Evolutionary conservation across 1,140 invertebrate species (phyloP).

Genomic region (Drosophila ironensis): DNA sequence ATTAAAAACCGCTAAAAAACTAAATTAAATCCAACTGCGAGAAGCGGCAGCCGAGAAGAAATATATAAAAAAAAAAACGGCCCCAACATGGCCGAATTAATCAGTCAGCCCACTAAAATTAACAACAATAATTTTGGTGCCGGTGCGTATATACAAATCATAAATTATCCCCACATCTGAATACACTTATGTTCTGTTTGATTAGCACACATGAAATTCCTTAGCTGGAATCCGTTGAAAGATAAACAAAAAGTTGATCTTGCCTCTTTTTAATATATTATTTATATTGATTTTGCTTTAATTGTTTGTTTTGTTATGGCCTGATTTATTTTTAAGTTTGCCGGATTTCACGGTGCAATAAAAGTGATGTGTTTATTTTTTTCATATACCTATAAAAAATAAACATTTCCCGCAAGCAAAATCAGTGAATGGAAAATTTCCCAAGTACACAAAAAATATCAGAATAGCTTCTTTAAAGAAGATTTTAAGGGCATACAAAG

Average conservation of each 20-base stretch:
- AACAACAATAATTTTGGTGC: slow-evolving; percentile 77
- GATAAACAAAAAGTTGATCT: slow-evolving; percentile 30
- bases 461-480: too few relatives aligned
- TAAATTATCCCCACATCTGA: slow-evolving; percentile 15
- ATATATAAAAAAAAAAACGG: slow-evolving; percentile 36
- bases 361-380: slow-evolving; percentile 33
- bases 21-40: slow-evolving; percentile 2
- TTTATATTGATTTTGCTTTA: slow-evolving; percentile 16
- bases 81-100: slow-evolving; percentile 73
- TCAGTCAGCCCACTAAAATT: slow-evolving; percentile 74
- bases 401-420: slow-evolving; percentile 16
- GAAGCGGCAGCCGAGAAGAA: not conserved
- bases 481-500: too few relatives aligned
- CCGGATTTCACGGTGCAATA: slow-evolving; percentile 29
- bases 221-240: not conserved
- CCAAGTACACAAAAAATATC: not conserved
- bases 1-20: slow-evolving; percentile 6
- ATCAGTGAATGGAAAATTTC: not conserved
- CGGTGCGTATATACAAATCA: slow-evolving; percentile 60
- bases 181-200: slow-evolving; percentile 7
- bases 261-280: slow-evolving; percentile 24
- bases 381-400: slow-evolving; percentile 19
- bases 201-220: slow-evolving; percentile 5
- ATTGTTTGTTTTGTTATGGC: slow-evolving; percentile 16
- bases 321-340: slow-evolving; percentile 35